A percentile compares a stretch with the other conserved stretches of the same genome.
Conservation (phyloP, 1,140 invertebrate species). For the Sarcophaga bullata region DNA sequence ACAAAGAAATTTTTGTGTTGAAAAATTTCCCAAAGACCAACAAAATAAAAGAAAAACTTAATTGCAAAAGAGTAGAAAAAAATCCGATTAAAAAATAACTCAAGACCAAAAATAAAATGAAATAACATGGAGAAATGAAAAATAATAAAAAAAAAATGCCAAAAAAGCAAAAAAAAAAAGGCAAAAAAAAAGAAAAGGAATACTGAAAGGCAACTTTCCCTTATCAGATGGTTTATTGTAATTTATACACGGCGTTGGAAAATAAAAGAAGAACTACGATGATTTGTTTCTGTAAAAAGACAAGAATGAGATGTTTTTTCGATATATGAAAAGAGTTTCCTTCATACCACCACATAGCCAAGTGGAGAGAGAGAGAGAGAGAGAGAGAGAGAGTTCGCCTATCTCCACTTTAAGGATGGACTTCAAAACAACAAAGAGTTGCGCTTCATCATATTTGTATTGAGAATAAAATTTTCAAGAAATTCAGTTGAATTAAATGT, state of each 20-base stretch:
- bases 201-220: slow-evolving; percentile 42
- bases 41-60: slow-evolving; percentile 30
- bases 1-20: slow-evolving; percentile 39
- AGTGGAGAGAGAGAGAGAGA: too few relatives aligned
- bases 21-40: slow-evolving; percentile 20
- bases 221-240: slow-evolving; percentile 64
- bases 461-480: too few relatives aligned
- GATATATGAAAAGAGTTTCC: neutral
- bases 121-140: slow-evolving; percentile 39
- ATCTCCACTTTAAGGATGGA: too few relatives aligned
- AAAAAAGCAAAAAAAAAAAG: neutral
- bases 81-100: slow-evolving; percentile 66
- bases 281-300: slow-evolving; percentile 19
- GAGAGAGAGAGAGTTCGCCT: too few relatives aligned
- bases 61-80: slow-evolving; percentile 44
- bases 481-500: too few relatives aligned
- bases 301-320: slow-evolving; percentile 11
- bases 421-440: too few relatives aligned
- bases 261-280: neutral
- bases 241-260: slow-evolving; percentile 53
- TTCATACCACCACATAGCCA: too few relatives aligned
- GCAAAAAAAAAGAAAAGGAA: neutral
- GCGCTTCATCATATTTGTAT: too few relatives aligned
- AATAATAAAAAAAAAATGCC: slow-evolving; percentile 41
- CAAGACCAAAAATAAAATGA: slow-evolving; percentile 46